A percentile compares a stretch with the other conserved stretches of the same genome.
Conservation (phyloP, 1,140 invertebrate species). For the Drosophila burlai region DNA sequence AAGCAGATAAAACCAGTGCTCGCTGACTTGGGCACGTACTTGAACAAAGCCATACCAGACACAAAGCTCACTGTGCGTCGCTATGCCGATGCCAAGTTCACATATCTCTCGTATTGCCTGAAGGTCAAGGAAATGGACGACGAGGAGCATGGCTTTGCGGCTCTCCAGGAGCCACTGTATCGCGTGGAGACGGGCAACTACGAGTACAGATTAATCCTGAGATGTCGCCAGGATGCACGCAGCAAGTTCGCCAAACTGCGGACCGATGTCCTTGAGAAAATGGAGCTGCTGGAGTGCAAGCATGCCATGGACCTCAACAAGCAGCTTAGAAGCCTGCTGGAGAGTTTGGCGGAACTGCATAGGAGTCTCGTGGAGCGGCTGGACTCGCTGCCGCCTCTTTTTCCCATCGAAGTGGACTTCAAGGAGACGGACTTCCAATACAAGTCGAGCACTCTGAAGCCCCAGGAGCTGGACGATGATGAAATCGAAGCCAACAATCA, state of each 20-base stretch:
- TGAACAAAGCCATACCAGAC: constrained; percentile 99
- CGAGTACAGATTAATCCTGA: constrained; percentile 97
- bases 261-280: constrained; percentile 97
- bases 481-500: constrained; percentile 82
- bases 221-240: constrained; percentile 97
- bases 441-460: constrained; percentile 88
- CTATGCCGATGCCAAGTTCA: constrained; percentile 99
- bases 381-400: constrained; percentile 90
- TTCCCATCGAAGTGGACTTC: constrained; percentile 98
- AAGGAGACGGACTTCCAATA: constrained; percentile 96
- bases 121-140: constrained; percentile 99
- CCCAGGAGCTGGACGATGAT: constrained; percentile 85
- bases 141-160: constrained; percentile 97
- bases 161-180: constrained; percentile 98
- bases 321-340: constrained; percentile 92
- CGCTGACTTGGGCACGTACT: constrained; percentile 96
- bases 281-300: constrained; percentile 98
- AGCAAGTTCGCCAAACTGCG: constrained; percentile 95
- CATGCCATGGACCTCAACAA: constrained; percentile 97
- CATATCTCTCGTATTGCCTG: constrained; percentile 98
- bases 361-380: constrained; percentile 89
- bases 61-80: constrained; percentile 98
- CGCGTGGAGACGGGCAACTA: constrained; percentile 99
- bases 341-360: constrained; percentile 92
- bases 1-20: constrained; percentile 96